Evolutionary conservation across 2,797 vertebrate species (phyloP).

Genomic region (Coregonus sp.): DNA sequence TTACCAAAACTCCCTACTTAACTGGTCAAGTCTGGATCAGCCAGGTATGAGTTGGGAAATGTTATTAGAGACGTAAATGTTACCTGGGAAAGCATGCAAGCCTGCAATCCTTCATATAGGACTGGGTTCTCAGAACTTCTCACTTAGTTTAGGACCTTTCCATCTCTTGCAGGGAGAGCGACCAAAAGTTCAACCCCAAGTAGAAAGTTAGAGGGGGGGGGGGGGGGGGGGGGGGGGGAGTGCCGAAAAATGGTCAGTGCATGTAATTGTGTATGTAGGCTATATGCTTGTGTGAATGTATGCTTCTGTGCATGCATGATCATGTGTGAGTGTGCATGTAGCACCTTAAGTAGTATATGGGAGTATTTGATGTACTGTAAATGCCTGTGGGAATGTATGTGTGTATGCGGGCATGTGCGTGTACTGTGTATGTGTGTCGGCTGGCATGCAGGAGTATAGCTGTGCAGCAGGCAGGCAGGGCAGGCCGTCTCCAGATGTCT

Average conservation of each 20-base stretch:
- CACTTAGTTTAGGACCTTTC: neutral
- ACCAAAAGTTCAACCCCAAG: neutral
- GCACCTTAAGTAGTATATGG: neutral
- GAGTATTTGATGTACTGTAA: neutral
- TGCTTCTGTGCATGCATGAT: neutral
- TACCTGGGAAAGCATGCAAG: too few species aligned
- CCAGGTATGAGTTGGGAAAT: neutral
- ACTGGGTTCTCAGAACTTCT: neutral
- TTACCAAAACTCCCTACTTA: neutral
- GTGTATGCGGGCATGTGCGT: slow-evolving; percentile 5
- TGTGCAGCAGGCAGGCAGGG: slow-evolving; percentile 11
- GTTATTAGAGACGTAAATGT: neutral
- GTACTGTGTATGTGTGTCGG: neutral
- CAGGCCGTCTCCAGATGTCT: slow-evolving; percentile 47
- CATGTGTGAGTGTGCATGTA: slow-evolving; percentile 2
- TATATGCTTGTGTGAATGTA: neutral
- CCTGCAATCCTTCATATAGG: neutral
- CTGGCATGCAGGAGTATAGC: neutral
- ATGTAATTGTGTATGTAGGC: neutral
- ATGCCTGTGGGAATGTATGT: neutral
- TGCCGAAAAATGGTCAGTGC: neutral
- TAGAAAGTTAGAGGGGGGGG: neutral
- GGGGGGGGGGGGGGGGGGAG: neutral
- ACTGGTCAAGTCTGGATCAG: neutral
- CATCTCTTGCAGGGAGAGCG: too few species aligned